Conservation (phyloP, 2,797 vertebrate species). For the Borostomias antarcticus region DNA sequence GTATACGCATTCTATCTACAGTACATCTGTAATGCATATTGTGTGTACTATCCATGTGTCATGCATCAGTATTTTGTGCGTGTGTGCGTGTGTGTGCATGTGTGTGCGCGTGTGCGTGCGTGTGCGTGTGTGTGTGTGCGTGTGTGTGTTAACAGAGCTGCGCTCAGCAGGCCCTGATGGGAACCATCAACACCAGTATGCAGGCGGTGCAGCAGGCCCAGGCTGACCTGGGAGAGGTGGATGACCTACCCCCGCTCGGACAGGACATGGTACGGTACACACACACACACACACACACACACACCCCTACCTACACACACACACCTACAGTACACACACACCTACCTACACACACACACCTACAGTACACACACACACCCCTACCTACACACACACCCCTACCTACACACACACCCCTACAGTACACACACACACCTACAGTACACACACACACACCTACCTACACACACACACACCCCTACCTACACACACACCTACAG, state of each 20-base stretch:
- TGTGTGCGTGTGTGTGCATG: not conserved
- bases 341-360: not conserved
- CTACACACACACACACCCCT: not conserved
- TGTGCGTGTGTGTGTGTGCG: not conserved
- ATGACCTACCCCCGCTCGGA: conserved; percentile 92
- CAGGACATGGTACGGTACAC: conserved; percentile 90
- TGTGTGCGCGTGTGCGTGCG: not conserved
- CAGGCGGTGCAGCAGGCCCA: conserved; percentile 97
- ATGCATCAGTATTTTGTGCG: not conserved
- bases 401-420: not conserved
- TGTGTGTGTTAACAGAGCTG: conserved; percentile 80
- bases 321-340: not conserved
- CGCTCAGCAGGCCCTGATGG: conserved; percentile 97
- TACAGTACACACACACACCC: not conserved
- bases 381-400: too few species aligned
- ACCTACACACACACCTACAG: conserved; percentile 8
- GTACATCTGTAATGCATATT: too few species aligned
- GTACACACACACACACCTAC: not conserved
- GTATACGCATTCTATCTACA: too few species aligned
- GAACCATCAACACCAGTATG: conserved; percentile 98
- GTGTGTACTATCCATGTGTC: not conserved
- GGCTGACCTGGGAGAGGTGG: conserved; percentile 90
- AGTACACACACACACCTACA: not conserved
- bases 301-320: not conserved
- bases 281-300: not conserved